phyloP scores from a whole-genome alignment of 2,797 vertebrate species.

The Rallus crepitans region DNA sequence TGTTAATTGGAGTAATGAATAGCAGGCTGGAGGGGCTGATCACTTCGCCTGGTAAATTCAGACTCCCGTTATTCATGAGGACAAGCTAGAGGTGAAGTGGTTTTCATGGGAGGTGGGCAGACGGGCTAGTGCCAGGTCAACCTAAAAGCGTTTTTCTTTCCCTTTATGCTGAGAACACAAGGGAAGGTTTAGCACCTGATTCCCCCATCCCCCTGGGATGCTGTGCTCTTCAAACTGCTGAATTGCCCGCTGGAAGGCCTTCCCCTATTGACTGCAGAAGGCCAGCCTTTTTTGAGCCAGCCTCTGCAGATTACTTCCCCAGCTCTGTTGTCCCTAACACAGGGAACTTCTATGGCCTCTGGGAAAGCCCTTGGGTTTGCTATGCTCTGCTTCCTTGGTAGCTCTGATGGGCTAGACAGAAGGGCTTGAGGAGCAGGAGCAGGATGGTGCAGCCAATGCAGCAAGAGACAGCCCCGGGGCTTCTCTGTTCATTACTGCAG shows the following conservation, averaged over 20 bases:
- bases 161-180: neutral
- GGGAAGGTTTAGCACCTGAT: neutral
- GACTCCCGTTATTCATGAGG: slow-evolving; percentile 73
- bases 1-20: slow-evolving; percentile 90
- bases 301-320: neutral
- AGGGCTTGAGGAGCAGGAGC: neutral
- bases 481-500: neutral
- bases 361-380: neutral
- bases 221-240: neutral
- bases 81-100: slow-evolving; percentile 49
- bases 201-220: neutral
- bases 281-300: neutral
- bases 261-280: neutral
- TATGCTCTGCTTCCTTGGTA: neutral
- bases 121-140: neutral
- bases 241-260: accelerated
- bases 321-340: neutral
- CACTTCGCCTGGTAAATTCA: slow-evolving; percentile 82
- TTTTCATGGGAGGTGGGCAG: slow-evolving; percentile 31
- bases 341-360: neutral
- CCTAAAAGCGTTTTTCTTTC: neutral
- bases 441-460: neutral
- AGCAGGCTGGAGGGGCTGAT: slow-evolving; percentile 72
- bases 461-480: neutral
- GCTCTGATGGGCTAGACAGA: neutral